Evolutionary conservation across 2,888 invertebrate species (phyloP).

Genomic region (Tenthredo scrophulariae): DNA sequence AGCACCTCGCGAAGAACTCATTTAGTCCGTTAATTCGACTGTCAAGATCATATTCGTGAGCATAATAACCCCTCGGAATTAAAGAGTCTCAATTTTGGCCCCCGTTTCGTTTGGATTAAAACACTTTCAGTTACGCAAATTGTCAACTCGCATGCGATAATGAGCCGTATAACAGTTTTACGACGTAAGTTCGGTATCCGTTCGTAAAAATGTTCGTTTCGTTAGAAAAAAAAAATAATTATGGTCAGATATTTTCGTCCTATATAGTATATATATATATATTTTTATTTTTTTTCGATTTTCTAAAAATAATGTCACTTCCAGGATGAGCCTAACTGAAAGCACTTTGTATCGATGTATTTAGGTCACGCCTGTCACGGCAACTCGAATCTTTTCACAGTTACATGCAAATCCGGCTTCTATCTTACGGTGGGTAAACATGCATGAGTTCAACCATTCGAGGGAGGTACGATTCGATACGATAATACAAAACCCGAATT

Average conservation of each 20-base stretch:
- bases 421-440: conserved; percentile 46
- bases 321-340: neutral
- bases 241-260: neutral
- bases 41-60: neutral
- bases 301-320: neutral
- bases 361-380: conserved; percentile 37
- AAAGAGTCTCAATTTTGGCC: neutral
- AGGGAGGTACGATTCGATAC: conserved; percentile 41
- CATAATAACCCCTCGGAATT: neutral
- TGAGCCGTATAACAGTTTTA: neutral
- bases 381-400: conserved; percentile 43
- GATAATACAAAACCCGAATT: neutral
- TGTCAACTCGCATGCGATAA: conserved; percentile 12
- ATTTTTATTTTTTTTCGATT: neutral
- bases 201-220: too few species aligned
- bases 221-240: too few species aligned
- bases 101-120: neutral
- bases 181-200: neutral
- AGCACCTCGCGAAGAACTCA: neutral
- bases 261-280: too few species aligned
- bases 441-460: conserved; percentile 35
- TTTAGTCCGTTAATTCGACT: neutral
- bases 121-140: neutral
- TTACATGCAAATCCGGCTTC: conserved; percentile 24
- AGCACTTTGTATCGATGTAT: conserved; percentile 29